Evolutionary conservation across 1,140 invertebrate species (phyloP).

Genomic region (Pinna nobilis): DNA sequence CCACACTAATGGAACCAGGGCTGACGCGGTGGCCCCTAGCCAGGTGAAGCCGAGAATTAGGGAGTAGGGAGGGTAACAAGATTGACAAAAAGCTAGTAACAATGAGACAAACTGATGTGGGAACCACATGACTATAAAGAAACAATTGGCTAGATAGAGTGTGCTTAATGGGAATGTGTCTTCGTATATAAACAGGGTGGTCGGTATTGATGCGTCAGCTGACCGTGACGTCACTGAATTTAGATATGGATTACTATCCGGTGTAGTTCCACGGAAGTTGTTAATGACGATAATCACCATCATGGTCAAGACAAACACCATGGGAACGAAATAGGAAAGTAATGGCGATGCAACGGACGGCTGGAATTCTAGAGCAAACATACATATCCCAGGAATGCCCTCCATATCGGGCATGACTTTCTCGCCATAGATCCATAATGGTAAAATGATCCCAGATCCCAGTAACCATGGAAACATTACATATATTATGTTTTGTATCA

Average conservation of each 20-base stretch:
- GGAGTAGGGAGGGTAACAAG: slow-evolving; percentile 4
- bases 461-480: not conserved
- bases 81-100: not conserved
- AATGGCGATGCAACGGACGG: not conserved
- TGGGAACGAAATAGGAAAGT: not conserved
- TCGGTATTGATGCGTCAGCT: not conserved
- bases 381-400: not conserved
- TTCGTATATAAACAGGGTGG: not conserved
- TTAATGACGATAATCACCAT: not conserved
- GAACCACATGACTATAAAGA: not conserved
- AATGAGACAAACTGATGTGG: not conserved
- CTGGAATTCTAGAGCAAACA: not conserved
- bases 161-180: not conserved
- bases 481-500: slow-evolving; percentile 6
- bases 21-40: not conserved
- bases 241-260: not conserved
- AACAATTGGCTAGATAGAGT: not conserved
- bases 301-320: not conserved
- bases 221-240: not conserved
- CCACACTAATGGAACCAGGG: not conserved
- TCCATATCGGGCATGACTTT: not conserved
- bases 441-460: not conserved
- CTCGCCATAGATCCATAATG: not conserved
- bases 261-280: not conserved
- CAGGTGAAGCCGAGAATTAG: slow-evolving; percentile 4